A percentile compares a stretch with the other conserved stretches of the same genome.
Conservation (phyloP, 2,113 vertebrate species). For the Mastomys natalensis region DNA sequence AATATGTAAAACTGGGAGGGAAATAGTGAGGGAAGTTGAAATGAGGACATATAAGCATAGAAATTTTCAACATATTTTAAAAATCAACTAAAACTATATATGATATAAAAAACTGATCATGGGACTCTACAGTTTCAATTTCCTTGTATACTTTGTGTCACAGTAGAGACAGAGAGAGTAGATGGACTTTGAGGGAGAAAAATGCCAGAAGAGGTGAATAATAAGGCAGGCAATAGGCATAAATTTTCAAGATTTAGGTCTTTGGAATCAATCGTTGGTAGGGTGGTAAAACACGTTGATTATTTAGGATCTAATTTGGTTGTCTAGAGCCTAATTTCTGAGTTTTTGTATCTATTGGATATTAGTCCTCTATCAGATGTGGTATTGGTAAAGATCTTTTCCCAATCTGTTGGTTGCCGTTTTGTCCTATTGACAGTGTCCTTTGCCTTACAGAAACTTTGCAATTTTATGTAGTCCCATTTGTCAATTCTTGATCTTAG, state of each 20-base stretch:
- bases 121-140: not conserved
- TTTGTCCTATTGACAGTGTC: no score
- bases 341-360: no score
- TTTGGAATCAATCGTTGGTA: conserved; percentile 26
- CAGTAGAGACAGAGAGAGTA: not conserved
- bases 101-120: not conserved
- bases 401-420: no score
- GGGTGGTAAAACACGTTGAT: conserved; percentile 60
- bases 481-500: no score
- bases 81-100: conserved; percentile 8
- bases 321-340: no score
- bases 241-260: not conserved
- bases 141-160: not conserved
- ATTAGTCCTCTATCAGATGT: no score
- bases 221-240: not conserved
- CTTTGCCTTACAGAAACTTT: no score
- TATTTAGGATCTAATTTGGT: conserved; percentile 70
- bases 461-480: no score
- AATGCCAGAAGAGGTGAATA: not conserved
- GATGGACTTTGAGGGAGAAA: not conserved
- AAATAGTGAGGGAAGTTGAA: not conserved
- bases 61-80: no score
- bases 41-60: no score
- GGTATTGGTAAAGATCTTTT: no score
- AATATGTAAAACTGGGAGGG: not conserved